These are phyloP conservation scores for Peromyscus eremicus DNA, from an alignment of 2,797 vertebrate genomes.

Conservation along the genomic window DNA sequence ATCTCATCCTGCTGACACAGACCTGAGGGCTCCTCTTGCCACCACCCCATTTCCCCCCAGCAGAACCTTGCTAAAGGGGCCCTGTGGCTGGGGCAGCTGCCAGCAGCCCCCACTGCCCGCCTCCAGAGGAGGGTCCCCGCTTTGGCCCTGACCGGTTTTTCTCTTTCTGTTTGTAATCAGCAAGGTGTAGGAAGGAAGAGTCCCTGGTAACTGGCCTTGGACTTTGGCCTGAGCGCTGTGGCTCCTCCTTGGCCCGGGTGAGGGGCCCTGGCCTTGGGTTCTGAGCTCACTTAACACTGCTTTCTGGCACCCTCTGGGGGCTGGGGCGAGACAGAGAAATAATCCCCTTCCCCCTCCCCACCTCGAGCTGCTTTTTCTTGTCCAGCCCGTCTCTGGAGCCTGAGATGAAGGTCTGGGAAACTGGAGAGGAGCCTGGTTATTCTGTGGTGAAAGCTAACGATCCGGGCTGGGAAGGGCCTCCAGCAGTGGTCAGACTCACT, in stretches of 20 bases:
- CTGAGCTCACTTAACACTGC: conserved; percentile 72
- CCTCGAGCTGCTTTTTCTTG: conserved; percentile 2
- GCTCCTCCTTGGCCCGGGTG: conserved; percentile 63
- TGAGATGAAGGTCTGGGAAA: background rate
- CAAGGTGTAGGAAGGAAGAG: conserved; percentile 47
- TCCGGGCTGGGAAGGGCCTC: background rate
- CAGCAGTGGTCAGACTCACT: background rate
- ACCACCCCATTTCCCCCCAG: background rate
- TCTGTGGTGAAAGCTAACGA: conserved; percentile 13
- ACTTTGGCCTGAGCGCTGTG: conserved; percentile 67
- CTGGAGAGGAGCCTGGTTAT: background rate
- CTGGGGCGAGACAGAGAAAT: conserved; percentile 53
- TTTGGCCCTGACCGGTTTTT: conserved; percentile 37
- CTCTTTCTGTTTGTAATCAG: conserved; percentile 56
- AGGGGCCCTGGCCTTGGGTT: conserved; percentile 78
- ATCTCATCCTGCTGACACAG: conserved; percentile 82
- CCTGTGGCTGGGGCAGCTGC: background rate
- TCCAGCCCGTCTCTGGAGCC: conserved; percentile 12
- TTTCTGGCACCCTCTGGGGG: conserved; percentile 43
- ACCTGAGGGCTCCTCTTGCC: conserved; percentile 51
- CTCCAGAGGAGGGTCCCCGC: background rate
- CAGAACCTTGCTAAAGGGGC: background rate
- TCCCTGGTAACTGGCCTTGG: conserved; percentile 42
- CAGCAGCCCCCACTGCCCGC: background rate
- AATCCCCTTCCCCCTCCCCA: conserved; percentile 48